Evolutionary conservation across 2,113 vertebrate species (phyloP).

Genomic region (Leucoraja erinaceus): DNA sequence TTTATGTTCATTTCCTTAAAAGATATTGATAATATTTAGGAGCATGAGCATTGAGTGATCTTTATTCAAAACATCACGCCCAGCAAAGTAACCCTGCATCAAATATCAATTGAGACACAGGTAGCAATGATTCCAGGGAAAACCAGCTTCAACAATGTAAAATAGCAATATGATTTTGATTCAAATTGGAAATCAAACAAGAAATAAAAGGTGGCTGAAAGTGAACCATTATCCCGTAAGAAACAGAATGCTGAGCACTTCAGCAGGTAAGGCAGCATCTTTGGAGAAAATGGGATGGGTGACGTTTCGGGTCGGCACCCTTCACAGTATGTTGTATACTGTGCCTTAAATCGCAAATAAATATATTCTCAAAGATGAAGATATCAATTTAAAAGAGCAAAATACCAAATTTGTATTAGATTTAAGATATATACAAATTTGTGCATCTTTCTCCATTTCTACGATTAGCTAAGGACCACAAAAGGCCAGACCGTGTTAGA

Average conservation of each 20-base stretch:
- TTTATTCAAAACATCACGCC: neutral
- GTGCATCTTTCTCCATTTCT: neutral
- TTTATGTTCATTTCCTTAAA: neutral
- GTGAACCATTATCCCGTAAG: neutral
- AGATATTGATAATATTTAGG: neutral
- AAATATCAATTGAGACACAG: neutral
- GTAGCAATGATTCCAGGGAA: neutral
- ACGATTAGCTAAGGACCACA: neutral
- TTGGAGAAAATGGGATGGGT: too few relatives aligned
- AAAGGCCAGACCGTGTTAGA: neutral
- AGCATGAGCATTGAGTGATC: neutral
- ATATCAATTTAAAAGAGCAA: neutral
- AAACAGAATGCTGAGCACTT: too few relatives aligned
- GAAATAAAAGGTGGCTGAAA: neutral
- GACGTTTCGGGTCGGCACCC: too few relatives aligned
- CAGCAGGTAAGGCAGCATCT: too few relatives aligned
- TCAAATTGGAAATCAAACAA: neutral
- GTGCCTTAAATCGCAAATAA: neutral
- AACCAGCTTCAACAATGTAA: neutral
- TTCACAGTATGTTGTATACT: too few relatives aligned
- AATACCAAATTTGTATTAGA: neutral
- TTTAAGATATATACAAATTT: neutral
- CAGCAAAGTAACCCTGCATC: neutral
- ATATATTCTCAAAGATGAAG: too few relatives aligned
- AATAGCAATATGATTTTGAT: neutral